Base-by-base conservation (phyloP, 2,888 invertebrate species). In the Dryobotodes eremita region DNA sequence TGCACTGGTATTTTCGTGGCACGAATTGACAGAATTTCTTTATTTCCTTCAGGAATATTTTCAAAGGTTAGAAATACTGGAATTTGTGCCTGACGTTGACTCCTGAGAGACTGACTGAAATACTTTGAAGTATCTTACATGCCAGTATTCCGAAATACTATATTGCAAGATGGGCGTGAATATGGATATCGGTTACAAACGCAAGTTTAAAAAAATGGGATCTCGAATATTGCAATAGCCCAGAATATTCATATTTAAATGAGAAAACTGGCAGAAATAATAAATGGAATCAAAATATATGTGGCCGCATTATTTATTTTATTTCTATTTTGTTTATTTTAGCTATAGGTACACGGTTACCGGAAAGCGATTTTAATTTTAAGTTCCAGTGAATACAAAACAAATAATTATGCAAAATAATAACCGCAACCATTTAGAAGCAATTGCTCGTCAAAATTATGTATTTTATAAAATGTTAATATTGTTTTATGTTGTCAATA, bases 11-110 rank as follows among this genome's bases (percentile, higher is more conserved):
- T 70, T 65, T 78, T 66, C 46, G 66, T 53, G 42, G 7, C 59
- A 75, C 15, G 55, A 57, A 57, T 65, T 61, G 69, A 55, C 61
- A 69, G 26, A 36, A 64, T 31, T 55, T 85, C 42, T 65, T 68
- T 77, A 83, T 82, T 86, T 83, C 77, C 71, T 85, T 46, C 5
- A 69, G 57, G 50, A 72, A 82, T 69, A 71, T 65, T 85, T 57
- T 72, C 55, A 61, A 76, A 68, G 20, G 59, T 55, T 36, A 53
- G 17, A 79, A 80, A 66, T 80, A 75, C 71, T 75, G 15, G 26
- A 64, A 55, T 36, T 68, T 13, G 57, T 20, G 50, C 50, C 55
- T 65, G 82, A 53, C 15, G 42, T 71, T 42, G 82, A 75, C 69
- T 53, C 2, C 50, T 61, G 26, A 69, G 8, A 48, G 0, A 20